Evolutionary conservation across 23 tunicate species (phyloP), one percentile per base, ranked within the genome.

Genomic region (Botrylloides violaceus): DNA sequence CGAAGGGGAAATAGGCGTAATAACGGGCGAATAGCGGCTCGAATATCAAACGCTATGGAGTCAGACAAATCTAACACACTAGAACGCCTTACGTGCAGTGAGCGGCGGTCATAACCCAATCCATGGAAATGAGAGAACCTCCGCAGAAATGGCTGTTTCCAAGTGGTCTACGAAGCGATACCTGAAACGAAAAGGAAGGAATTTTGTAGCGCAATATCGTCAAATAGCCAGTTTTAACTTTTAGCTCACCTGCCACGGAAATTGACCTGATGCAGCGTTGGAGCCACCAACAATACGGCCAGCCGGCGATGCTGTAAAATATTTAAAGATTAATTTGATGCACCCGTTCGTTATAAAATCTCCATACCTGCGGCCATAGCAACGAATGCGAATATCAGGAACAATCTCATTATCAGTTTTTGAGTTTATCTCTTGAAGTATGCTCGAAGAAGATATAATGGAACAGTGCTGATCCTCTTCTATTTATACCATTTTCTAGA

Each of bases 61-160:
- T n/a, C n/a, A n/a, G n/a, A 60, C 0, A 24, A 60, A 24, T n/a
- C 25, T n/a, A 1, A 60, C 22, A 18, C 22, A 60, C 22, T 21
- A n/a, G 22, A n/a, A 60, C 15, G 58, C 9, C 71, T 23, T 68
- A 68, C 74, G 57, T 68, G 74, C 74, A 68, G 63, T 68, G 74
- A 68, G 59, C 57, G 36, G 74, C 74, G 22, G 59, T 36, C 74
- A 68, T 68, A 24, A 68, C 64, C 74, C 74, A 68, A 26, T 37
- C 57, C 57, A 2, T 39, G 50, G 74, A 68, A 35, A 68, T 68
- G 29, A 68, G 57, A 36, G 74, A 68, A 20, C 74, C 74, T 37
- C 74, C 74, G 63, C 74, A 68, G 63, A 68, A 68, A 68, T 68
- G 74, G 36, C 58, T 31, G 57, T 68, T 68, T 0, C 56, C 74